These are phyloP conservation scores for Alviniconcha marisindica DNA, from an alignment of 1,140 invertebrate genomes.

Conservation along the genomic window DNA sequence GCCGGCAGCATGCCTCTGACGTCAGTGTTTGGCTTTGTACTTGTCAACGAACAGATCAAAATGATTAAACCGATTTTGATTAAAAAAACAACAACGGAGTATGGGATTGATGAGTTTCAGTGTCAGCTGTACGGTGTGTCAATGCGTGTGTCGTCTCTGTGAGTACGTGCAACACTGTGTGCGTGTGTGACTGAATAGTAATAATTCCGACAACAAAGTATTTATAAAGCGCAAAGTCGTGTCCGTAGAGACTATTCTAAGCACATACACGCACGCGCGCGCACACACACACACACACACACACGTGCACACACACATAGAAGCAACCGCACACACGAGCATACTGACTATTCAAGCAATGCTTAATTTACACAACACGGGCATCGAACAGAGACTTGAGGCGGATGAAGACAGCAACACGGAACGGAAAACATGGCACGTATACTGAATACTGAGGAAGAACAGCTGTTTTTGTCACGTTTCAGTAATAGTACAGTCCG, in stretches of 20 bases:
- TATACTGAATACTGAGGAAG: not conserved
- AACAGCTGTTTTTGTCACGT: not conserved
- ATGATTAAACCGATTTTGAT: not conserved
- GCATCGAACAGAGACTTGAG: too few relatives aligned
- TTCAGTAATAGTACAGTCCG: not conserved
- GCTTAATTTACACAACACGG: not conserved
- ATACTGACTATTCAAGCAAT: not conserved
- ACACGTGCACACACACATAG: conserved; percentile 15
- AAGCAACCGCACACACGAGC: too few relatives aligned
- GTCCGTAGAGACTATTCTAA: too few relatives aligned
- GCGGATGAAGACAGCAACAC: too few relatives aligned
- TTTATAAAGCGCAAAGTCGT: too few relatives aligned
- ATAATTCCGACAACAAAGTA: not conserved
- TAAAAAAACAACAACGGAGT: not conserved
- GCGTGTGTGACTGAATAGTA: not conserved
- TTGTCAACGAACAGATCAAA: not conserved
- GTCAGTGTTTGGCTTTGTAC: not conserved
- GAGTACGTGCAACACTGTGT: not conserved
- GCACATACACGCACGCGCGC: not conserved
- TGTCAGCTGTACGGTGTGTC: not conserved
- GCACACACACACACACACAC: not conserved
- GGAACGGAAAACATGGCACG: not conserved
- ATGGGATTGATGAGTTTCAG: not conserved
- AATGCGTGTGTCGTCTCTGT: not conserved
- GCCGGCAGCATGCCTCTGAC: not conserved